A percentile compares a stretch with the other conserved stretches of the same genome.
Conservation (phyloP, 1,140 invertebrate species). For the Ganaspis sp. region DNA sequence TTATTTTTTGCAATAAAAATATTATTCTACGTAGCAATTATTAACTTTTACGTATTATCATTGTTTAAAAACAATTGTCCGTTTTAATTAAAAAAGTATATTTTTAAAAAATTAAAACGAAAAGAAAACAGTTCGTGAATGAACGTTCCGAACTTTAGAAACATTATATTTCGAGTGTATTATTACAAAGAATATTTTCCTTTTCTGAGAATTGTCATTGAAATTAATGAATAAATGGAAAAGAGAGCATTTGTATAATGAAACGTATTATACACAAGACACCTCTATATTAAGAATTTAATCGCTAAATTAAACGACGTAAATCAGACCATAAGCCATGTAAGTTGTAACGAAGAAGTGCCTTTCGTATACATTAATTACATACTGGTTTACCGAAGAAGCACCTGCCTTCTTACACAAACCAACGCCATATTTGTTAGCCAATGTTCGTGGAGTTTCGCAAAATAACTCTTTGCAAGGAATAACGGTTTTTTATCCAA, state of each 20-base stretch:
- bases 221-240: too few species aligned
- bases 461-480: constrained; percentile 9
- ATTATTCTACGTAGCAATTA: too few species aligned
- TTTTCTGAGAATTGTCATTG: too few species aligned
- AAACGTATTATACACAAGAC: neutral
- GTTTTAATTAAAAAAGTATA: too few species aligned
- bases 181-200: too few species aligned
- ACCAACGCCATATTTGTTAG: constrained; percentile 16
- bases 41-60: too few species aligned
- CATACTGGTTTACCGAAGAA: constrained; percentile 23
- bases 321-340: neutral
- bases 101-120: too few species aligned
- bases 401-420: constrained; percentile 26
- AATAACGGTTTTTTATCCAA: constrained; percentile 1
- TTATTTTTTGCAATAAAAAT: too few species aligned
- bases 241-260: neutral
- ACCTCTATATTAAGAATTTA: neutral
- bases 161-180: too few species aligned
- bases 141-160: too few species aligned
- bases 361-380: neutral
- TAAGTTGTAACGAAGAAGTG: constrained; percentile 2
- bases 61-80: too few species aligned
- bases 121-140: too few species aligned
- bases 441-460: constrained; percentile 6
- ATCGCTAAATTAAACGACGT: constrained; percentile 3